phyloP scores from a whole-genome alignment of 2,888 invertebrate species.

The Dorcus hopei region DNA sequence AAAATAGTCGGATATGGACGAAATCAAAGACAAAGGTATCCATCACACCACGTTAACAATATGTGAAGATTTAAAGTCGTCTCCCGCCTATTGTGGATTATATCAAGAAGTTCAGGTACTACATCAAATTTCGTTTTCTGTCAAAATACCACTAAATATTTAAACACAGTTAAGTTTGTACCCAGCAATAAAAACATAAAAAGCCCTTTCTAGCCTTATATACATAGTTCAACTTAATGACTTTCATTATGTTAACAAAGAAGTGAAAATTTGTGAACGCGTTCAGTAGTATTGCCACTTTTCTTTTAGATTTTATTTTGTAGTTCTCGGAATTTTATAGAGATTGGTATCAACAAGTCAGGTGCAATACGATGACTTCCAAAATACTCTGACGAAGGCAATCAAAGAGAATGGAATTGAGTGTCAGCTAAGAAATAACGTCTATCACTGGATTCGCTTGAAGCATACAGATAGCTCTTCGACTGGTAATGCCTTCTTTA shows the following conservation, averaged over 20 bases:
- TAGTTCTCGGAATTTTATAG: constrained; percentile 48
- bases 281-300: neutral
- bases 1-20: constrained; percentile 35
- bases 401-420: constrained; percentile 78
- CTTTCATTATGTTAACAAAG: too few species aligned
- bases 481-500: constrained; percentile 61
- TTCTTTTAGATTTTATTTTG: too few species aligned
- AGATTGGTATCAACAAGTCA: constrained; percentile 73
- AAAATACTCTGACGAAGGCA: constrained; percentile 70
- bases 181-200: too few species aligned
- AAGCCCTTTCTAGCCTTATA: too few species aligned
- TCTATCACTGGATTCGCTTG: constrained; percentile 75
- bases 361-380: constrained; percentile 76
- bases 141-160: constrained; percentile 1
- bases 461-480: constrained; percentile 43
- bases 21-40: constrained; percentile 58
- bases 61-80: constrained; percentile 74
- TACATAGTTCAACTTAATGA: too few species aligned
- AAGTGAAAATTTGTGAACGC: neutral
- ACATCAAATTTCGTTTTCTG: constrained; percentile 12
- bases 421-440: constrained; percentile 77
- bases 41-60: constrained; percentile 75
- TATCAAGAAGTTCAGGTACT: constrained; percentile 76
- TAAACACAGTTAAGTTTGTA: neutral
- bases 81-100: constrained; percentile 72